A percentile compares a stretch with the other conserved stretches of the same genome.
Evolutionary conservation across 2,113 vertebrate species (phyloP).

Genomic region (Hystrix cristata): DNA sequence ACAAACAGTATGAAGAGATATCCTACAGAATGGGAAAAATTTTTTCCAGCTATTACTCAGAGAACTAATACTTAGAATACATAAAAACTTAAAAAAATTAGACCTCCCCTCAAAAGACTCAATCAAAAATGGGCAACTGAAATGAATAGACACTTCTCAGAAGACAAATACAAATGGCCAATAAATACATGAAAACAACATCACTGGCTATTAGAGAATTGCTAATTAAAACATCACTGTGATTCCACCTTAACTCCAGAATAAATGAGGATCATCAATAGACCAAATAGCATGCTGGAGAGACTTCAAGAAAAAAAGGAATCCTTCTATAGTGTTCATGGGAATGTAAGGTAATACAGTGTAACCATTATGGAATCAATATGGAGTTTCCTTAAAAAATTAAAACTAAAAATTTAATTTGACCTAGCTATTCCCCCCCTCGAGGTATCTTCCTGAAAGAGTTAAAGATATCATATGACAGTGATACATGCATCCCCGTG

Average conservation of each 20-base stretch:
- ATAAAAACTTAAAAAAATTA: neutral
- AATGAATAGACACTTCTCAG: neutral
- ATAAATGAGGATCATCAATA: neutral
- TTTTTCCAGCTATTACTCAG: neutral
- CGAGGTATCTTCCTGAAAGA: too few relatives aligned
- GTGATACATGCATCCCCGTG: too few relatives aligned
- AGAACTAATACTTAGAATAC: neutral
- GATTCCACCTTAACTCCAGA: too few relatives aligned
- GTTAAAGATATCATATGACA: too few relatives aligned
- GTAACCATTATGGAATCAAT: neutral
- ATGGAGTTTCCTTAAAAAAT: too few relatives aligned
- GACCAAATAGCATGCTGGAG: neutral
- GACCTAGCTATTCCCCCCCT: too few relatives aligned
- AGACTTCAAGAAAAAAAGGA: neutral
- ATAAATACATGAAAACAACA: neutral
- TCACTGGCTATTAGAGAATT: too few relatives aligned
- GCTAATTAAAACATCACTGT: too few relatives aligned
- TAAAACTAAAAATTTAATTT: too few relatives aligned
- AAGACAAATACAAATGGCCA: neutral
- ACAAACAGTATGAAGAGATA: neutral
- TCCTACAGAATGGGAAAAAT: neutral
- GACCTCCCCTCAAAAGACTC: neutral
- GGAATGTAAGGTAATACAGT: neutral
- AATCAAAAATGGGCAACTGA: neutral
- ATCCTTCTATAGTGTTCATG: neutral